Evolutionary conservation across 2,113 vertebrate genomes (phyloP), one percentile per base, ranked within the genome.

Genomic region (Stegastes partitus): DNA sequence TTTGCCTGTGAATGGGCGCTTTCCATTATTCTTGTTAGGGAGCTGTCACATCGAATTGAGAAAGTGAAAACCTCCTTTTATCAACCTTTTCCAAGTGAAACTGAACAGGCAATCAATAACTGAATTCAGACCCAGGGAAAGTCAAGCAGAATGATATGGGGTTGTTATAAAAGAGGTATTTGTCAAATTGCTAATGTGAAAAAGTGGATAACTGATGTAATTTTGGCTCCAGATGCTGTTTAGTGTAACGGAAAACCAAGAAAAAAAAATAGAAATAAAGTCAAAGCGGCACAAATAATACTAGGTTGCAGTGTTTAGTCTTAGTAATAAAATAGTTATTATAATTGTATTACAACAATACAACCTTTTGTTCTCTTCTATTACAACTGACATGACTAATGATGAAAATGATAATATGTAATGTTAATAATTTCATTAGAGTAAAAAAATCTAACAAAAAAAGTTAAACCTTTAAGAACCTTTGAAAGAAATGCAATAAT

Each of bases 11-110:
- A 99, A 99, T 98, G 95, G 96, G 94, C 83, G 85, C 94, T 91
- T 96, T 96, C 97, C 97, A 98, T 99, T 99, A 97, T 97, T 99
- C 98, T 97, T 97, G 96, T 98, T 97, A 97, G 96, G 93, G 96
- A 94, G 96, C 97, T 98, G 98, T 99, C 97, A 98, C 96, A 97
- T 98, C 96, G 96, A 96, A 98, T 98, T 97, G 96, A 99, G 96
- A 95, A 97, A 97, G 95, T 96, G 96, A 97, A 98, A 97, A 98
- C 96, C 96, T 95, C 95, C 95, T 94, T 96, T 99, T 97, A 97
- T 98, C 96, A 95, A 96, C 95, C 95, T 94, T 98, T 99, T 96
- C 96, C 96, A 96, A 96, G 95, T 96, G 95, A 96, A 94, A 96
- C 96, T 96, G 96, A 95, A 91, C 95, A 92, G 95, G 95, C 94